Conservation (phyloP, 2,113 vertebrate genomes). For the Mastomys coucha region DNA sequence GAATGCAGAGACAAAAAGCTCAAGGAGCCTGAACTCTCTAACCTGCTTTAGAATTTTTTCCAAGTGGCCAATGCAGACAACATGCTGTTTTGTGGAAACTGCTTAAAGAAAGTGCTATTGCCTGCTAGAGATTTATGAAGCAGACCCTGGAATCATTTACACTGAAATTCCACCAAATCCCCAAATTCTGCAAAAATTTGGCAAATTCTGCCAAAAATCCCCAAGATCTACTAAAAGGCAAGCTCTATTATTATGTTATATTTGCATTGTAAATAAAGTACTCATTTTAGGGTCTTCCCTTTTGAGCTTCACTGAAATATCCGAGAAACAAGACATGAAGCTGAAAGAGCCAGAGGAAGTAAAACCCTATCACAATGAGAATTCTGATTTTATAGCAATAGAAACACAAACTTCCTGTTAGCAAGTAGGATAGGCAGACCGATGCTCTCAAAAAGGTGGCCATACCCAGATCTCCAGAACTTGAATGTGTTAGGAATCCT, state of each 20-base stretch:
- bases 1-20: slow-evolving; percentile 2
- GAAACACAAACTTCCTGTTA: not conserved
- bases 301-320: not conserved
- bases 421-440: not conserved
- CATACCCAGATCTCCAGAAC: not conserved
- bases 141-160: not conserved
- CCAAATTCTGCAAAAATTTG: too few relatives aligned
- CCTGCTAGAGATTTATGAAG: not conserved
- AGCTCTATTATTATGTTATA: not conserved
- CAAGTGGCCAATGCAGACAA: not conserved
- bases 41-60: not conserved
- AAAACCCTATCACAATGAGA: slow-evolving; percentile 11
- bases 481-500: not conserved
- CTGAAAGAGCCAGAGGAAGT: not conserved
- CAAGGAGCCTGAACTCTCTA: not conserved
- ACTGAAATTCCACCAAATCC: not conserved
- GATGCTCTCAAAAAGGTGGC: not conserved
- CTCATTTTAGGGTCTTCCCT: not conserved
- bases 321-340: not conserved
- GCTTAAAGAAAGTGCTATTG: not conserved
- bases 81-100: not conserved
- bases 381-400: not conserved
- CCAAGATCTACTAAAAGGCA: slow-evolving; percentile 4
- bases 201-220: not conserved
- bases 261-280: not conserved